Evolutionary conservation across 2,113 vertebrate species (phyloP).

Genomic region (Numida meleagris): DNA sequence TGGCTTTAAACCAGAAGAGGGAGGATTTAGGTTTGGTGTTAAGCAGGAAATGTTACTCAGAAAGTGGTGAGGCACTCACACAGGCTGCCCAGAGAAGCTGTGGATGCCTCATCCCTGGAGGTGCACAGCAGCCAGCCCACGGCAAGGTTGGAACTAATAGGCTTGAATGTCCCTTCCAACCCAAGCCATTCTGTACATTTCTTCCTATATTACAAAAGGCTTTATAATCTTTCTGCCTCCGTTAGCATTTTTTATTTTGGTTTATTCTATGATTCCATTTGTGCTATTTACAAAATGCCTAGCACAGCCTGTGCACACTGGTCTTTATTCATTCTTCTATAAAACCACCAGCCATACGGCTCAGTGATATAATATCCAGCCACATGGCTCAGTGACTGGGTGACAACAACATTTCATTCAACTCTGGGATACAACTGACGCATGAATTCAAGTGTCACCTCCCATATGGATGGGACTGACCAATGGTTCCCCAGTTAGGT

Average conservation of each 20-base stretch:
- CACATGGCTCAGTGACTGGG: neutral
- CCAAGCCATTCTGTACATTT: neutral
- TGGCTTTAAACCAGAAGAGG: too few species aligned
- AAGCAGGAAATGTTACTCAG: too few species aligned
- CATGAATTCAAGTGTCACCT: neutral
- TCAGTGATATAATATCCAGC: neutral
- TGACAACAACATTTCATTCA: neutral
- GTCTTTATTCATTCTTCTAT: neutral
- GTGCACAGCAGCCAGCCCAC: too few species aligned
- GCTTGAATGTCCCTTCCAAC: too few species aligned
- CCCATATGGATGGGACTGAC: neutral
- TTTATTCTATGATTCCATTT: neutral
- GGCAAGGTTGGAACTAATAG: too few species aligned
- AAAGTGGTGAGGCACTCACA: too few species aligned
- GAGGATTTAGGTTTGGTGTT: too few species aligned
- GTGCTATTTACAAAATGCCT: neutral
- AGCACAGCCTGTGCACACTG: neutral
- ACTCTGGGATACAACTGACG: neutral
- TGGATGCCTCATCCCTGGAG: too few species aligned
- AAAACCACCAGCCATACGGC: neutral
- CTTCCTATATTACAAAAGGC: neutral
- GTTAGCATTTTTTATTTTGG: neutral
- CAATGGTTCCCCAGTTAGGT: neutral
- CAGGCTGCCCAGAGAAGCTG: too few species aligned
- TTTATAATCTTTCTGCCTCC: neutral